These are phyloP conservation scores for Lochmaea capreae DNA, from an alignment of 2,888 invertebrate species.

Conservation along the genomic window DNA sequence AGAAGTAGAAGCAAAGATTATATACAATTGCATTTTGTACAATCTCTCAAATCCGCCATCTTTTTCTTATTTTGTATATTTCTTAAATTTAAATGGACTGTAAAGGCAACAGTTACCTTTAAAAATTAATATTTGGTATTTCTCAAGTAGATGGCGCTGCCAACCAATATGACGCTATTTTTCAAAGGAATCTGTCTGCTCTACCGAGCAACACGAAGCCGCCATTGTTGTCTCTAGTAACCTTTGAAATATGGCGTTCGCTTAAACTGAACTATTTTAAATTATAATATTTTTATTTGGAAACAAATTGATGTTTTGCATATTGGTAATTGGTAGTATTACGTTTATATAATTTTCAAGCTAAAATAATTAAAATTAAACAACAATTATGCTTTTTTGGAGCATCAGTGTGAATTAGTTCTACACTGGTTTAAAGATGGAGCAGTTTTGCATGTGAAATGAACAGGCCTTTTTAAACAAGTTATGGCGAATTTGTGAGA, in stretches of 20 bases:
- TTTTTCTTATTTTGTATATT: no score
- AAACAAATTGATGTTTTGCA: neutral
- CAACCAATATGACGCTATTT: neutral
- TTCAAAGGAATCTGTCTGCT: neutral
- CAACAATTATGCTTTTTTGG: neutral
- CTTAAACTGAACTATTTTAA: conserved; percentile 4
- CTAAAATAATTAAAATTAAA: neutral
- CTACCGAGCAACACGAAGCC: neutral
- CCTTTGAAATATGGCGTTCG: conserved; percentile 28
- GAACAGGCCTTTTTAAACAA: conserved; percentile 33
- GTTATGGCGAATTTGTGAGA: conserved; percentile 44
- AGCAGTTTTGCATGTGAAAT: conserved; percentile 18
- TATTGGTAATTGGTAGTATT: no score
- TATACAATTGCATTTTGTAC: no score
- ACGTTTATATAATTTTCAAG: neutral
- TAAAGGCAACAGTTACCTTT: no score
- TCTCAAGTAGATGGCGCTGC: neutral
- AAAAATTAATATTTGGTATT: neutral
- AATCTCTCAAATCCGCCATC: no score
- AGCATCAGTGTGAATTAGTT: neutral
- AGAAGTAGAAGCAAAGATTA: no score
- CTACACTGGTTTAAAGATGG: conserved; percentile 10
- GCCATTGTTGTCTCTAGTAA: conserved; percentile 9
- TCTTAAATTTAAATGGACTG: no score
- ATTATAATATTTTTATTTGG: neutral